Percentiles rank a stretch among this genome's conserved stretches.
phyloP scores from a whole-genome alignment of 2,888 invertebrate species.

The Syrista parreyssii region DNA sequence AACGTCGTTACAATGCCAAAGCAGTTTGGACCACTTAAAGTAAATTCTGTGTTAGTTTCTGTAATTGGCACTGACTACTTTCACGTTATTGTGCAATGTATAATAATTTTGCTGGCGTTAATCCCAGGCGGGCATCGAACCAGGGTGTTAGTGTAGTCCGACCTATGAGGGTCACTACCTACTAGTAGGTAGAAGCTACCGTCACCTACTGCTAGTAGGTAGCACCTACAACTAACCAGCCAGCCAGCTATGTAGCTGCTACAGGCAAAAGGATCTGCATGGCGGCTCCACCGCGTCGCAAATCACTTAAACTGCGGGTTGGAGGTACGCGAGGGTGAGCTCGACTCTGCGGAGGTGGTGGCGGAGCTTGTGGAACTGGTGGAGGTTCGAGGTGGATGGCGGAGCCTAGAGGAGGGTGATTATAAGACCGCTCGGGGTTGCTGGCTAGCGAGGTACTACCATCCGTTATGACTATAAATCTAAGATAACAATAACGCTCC shows the following conservation, averaged over 20 bases:
- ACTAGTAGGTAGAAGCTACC: no score
- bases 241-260: slow-evolving; percentile 24
- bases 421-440: slow-evolving; percentile 66
- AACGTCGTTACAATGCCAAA: no score
- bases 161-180: no score
- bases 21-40: background rate
- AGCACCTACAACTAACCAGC: background rate
- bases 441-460: slow-evolving; percentile 65
- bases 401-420: slow-evolving; percentile 60
- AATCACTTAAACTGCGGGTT: slow-evolving; percentile 65
- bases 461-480: slow-evolving; percentile 67
- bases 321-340: slow-evolving; percentile 55
- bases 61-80: slow-evolving; percentile 38
- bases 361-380: slow-evolving; percentile 30
- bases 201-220: no score
- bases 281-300: slow-evolving; percentile 66
- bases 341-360: slow-evolving; percentile 34
- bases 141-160: slow-evolving; percentile 46
- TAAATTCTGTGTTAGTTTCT: background rate
- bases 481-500: slow-evolving; percentile 65
- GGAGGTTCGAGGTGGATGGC: slow-evolving; percentile 40
- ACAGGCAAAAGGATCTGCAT: slow-evolving; percentile 65
- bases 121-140: slow-evolving; percentile 54
- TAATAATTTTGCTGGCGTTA: slow-evolving; percentile 56
- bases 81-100: slow-evolving; percentile 56